Evolutionary conservation across 2,113 vertebrate species (phyloP), one percentile per base, ranked within the genome.

Genomic region (Perca fluviatilis): DNA sequence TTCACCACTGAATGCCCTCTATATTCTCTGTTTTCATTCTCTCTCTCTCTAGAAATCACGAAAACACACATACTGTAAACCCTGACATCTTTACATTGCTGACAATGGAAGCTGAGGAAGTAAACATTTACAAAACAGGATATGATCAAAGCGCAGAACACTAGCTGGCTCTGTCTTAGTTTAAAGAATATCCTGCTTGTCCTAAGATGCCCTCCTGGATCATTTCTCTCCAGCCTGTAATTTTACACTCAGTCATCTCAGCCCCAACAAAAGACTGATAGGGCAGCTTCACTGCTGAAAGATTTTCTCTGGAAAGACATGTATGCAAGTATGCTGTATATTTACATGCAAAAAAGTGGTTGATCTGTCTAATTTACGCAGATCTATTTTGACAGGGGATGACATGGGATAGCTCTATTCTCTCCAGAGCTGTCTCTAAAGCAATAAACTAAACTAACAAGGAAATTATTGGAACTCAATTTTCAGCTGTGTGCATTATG

Each of bases 61-160:
- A 25, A 61, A 40, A 58, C 43, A 19, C 60, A 83, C 67, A 54
- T 51, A 63, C 40, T 43, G 40, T 49, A 73, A 7, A 23, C 46
- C 19, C 27, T 49, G 61, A 74, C 47, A 70, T 62, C 23, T 68
- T 64, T 47, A 71, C 43, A 54, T 58, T 62, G 13, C 61, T 64
- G 67, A 53, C 36, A 82, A 71, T 65, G 15, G 51, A 79, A 65
- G 64, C 21, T 33, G 36, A 49, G 16, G 10, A n/a, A 46, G 54
- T 51, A 69, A 69, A 57, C 33, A 62, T 79, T 74, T 14, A 69
- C 77, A 76, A 85, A 83, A 71, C n/a, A 74, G 68, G 23, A 77
- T 56, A 49, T 57, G 21, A 78, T 69, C 40, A 51, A 49, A 72
- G 71, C 8, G 6, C 33, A 51, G 53, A 36, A 18, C 14, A 63